A percentile compares a stretch with the other conserved stretches of the same genome.
Conservation (phyloP, 2,113 vertebrate species). For the Phalacrocorax pelagicus region DNA sequence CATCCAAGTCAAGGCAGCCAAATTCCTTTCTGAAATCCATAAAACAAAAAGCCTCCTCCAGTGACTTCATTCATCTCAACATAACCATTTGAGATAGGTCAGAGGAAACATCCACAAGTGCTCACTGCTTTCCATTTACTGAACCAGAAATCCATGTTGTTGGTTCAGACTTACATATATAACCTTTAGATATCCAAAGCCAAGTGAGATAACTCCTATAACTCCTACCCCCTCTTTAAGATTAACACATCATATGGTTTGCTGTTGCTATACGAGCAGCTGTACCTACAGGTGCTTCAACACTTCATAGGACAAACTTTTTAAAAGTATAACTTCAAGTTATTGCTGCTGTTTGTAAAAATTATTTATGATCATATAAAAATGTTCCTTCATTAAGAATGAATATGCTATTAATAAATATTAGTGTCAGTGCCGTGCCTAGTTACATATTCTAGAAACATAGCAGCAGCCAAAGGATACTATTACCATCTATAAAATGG, state of each 20-base stretch:
- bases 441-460: not conserved
- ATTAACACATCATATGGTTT: not conserved
- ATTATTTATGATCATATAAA: not conserved
- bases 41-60: not conserved
- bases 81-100: not conserved
- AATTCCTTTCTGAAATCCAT: not conserved
- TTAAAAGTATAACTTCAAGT: not conserved
- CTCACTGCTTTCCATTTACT: not conserved
- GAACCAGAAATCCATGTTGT: not conserved
- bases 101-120: not conserved
- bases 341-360: not conserved
- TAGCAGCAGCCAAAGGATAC: not conserved
- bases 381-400: not conserved
- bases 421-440: not conserved
- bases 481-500: not conserved
- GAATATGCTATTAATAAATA: not conserved
- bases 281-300: not conserved
- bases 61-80: not conserved
- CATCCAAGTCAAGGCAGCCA: not conserved
- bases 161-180: not conserved
- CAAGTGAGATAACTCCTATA: not conserved
- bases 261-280: not conserved
- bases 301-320: not conserved
- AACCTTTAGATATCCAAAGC: not conserved
- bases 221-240: not conserved